Base-by-base conservation (phyloP, 2,797 vertebrate species). In the Sebastes oblongus region DNA sequence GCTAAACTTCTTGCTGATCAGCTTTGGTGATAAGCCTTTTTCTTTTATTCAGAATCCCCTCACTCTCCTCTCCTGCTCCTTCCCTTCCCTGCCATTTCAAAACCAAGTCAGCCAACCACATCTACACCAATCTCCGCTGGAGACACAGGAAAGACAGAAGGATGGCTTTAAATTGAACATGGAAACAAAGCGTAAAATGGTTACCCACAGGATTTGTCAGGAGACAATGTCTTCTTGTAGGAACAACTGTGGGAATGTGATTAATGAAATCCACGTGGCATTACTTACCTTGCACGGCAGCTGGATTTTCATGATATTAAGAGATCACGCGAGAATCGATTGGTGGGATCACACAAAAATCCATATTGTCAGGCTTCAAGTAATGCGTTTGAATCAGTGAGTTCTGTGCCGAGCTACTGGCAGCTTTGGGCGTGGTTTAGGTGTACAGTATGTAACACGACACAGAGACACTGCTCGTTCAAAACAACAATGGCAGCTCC, bases 31-130 rank as follows among this genome's bases (percentile, higher is more conserved):
- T 71, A 85, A 87, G 67, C 25, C 34, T 60, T 62, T 78, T 78
- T 82, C 27, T 82, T 84, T 83, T 61, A 81, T 83, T 77, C 81
- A 65, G 39, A 73, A 72, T 52, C 25, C 3, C 13, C 16, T 64
- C 39, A 56, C 20, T 66, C 24, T 66, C 64, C 29, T 24, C 24
- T 66, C 60, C 25, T n/a, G 18, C 36, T 22, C 54, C 34, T 66
- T 66, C 58, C 36, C 60, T 60, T 50, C 18, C 24, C 14, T 68
- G 66, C 25, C 46, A 34, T 71, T 74, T 73, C 39, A 70, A 46
- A 75, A 84, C 25, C 71, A 70, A 71, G 70, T 78, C 81, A 84
- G 54, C 68, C 79, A 79, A 78, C 69, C 77, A 79, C 65, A 42
- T 80, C 72, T 80, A 20, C 78, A 62, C 36, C 69, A 66, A 72